Conservation (phyloP, 2,113 vertebrate genomes). For the Engystomops pustulosus region DNA sequence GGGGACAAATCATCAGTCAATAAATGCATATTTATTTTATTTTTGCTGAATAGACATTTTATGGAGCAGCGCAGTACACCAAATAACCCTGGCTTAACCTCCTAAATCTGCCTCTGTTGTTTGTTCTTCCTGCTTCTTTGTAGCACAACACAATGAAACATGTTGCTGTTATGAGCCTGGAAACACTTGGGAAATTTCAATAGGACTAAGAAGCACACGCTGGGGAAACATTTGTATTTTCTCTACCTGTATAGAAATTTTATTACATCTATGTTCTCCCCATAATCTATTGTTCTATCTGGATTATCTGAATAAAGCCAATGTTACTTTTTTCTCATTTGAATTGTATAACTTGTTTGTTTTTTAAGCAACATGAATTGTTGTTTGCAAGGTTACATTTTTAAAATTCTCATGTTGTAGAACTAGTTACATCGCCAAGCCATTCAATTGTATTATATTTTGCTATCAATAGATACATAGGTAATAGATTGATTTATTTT, state of each 20-base stretch:
- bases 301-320: conserved; percentile 47
- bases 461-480: too few relatives aligned
- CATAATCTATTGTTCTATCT: conserved; percentile 49
- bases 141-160: conserved; percentile 41
- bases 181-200: conserved; percentile 48
- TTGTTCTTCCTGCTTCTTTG: conserved; percentile 29
- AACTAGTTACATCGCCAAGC: too few relatives aligned
- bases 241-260: conserved; percentile 35
- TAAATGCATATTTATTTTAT: conserved; percentile 40
- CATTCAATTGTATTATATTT: too few relatives aligned
- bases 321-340: neutral
- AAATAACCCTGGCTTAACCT: conserved; percentile 44
- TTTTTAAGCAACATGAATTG: neutral
- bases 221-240: conserved; percentile 30
- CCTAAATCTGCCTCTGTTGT: conserved; percentile 45
- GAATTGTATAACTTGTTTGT: neutral
- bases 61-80: conserved; percentile 20
- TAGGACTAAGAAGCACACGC: conserved; percentile 37
- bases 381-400: conserved; percentile 2
- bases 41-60: conserved; percentile 29
- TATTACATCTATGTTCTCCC: conserved; percentile 49
- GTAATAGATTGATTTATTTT: too few relatives aligned
- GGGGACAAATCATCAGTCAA: conserved; percentile 29
- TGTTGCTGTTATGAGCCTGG: conserved; percentile 23
- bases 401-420: neutral